Percentiles rank a stretch among this genome's conserved stretches.
Conservation (phyloP, 2,113 vertebrate genomes). For the Elachura formosa region DNA sequence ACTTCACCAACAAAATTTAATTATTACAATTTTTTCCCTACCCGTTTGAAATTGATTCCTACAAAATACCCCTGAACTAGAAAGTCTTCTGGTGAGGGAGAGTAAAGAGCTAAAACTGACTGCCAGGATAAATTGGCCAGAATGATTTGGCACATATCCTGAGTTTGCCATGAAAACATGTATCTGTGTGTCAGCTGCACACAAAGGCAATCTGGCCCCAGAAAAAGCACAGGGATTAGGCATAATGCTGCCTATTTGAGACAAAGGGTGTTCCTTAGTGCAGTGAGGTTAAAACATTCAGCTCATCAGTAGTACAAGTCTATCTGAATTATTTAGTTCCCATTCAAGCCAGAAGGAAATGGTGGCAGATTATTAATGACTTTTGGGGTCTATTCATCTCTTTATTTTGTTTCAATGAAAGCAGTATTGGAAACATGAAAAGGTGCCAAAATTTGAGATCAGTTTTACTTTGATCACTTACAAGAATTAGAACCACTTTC, state of each 20-base stretch:
- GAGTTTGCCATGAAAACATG: neutral
- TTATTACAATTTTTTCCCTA: neutral
- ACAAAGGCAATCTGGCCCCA: constrained; percentile 7
- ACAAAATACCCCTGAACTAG: neutral
- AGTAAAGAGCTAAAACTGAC: neutral
- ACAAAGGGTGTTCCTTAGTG: constrained; percentile 1
- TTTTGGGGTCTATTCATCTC: neutral
- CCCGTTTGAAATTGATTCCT: neutral
- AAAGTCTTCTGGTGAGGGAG: neutral
- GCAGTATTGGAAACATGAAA: neutral
- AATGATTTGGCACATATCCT: neutral
- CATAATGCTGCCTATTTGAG: constrained; percentile 12
- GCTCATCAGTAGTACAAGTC: neutral
- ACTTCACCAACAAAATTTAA: neutral
- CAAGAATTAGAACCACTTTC: neutral
- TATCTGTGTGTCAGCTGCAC: neutral
- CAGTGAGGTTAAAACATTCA: neutral
- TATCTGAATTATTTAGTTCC: constrained; percentile 26
- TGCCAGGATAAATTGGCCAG: neutral
- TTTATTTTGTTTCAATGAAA: neutral
- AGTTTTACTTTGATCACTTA: neutral
- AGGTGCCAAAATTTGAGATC: neutral
- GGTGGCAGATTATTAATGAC: neutral
- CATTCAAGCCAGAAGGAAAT: constrained; percentile 1
- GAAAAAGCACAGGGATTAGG: constrained; percentile 11